A percentile compares a stretch with the other conserved stretches of the same genome.
phyloP scores from a whole-genome alignment of 2,797 vertebrate genomes.

The Picus viridis region DNA sequence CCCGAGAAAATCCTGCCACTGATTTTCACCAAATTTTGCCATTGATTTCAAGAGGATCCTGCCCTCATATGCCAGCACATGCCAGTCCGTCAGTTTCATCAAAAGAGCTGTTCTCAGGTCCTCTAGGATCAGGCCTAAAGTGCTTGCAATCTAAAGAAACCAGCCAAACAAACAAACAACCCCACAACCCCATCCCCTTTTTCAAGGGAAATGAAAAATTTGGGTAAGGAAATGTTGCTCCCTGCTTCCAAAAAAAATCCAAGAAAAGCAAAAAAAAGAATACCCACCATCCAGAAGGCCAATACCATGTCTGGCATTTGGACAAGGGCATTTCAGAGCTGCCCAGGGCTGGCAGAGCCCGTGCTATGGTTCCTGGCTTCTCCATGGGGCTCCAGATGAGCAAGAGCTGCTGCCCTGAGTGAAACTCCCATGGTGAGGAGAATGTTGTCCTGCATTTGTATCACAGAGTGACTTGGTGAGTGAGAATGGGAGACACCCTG shows the following conservation, averaged over 20 bases:
- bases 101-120: neutral
- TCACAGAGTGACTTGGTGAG: neutral
- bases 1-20: neutral
- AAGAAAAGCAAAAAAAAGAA: neutral
- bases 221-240: neutral
- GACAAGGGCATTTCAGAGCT: neutral
- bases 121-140: neutral
- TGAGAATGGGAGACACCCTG: neutral
- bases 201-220: neutral
- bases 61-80: neutral
- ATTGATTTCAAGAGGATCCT: neutral
- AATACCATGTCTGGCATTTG: neutral
- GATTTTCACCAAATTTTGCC: constrained; percentile 3
- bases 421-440: neutral
- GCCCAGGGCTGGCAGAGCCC: neutral
- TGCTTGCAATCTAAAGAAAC: neutral
- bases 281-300: neutral
- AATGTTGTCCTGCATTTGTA: neutral
- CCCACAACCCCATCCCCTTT: neutral
- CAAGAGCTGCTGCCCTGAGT: neutral
- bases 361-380: neutral
- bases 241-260: neutral
- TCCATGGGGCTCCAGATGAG: neutral
- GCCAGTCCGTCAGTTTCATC: neutral
- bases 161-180: neutral